phyloP scores from a whole-genome alignment of 2,888 invertebrate species.

The Laspeyria flexula region DNA sequence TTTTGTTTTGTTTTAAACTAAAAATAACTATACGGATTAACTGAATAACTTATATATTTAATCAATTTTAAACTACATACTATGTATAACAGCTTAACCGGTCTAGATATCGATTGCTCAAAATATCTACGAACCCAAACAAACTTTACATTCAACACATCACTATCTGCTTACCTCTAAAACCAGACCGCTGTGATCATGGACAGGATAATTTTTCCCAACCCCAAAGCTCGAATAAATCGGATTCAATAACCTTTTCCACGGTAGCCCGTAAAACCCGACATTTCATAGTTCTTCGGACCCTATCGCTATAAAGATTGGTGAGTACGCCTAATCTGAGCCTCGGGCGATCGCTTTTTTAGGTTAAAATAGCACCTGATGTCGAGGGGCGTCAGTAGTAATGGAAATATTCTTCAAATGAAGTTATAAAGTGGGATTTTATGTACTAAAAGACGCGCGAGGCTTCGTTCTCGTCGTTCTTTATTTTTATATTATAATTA shows the following conservation, averaged over 20 bases:
- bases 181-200: constrained; percentile 34
- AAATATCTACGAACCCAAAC: too few species aligned
- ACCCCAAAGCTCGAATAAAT: constrained; percentile 47
- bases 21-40: too few species aligned
- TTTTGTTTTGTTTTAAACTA: too few species aligned
- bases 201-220: constrained; percentile 42
- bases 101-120: too few species aligned
- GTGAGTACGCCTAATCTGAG: constrained; percentile 34
- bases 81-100: too few species aligned
- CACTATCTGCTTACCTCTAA: constrained; percentile 4
- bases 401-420: not conserved
- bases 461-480: too few species aligned
- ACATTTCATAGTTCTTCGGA: constrained; percentile 53
- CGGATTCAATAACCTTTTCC: constrained; percentile 51
- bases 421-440: not conserved
- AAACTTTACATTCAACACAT: constrained; percentile 1
- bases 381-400: not conserved
- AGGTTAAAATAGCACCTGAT: constrained; percentile 11
- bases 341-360: constrained; percentile 27
- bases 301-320: constrained; percentile 40
- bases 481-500: too few species aligned
- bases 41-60: too few species aligned
- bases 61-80: too few species aligned
- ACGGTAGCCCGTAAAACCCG: constrained; percentile 45
- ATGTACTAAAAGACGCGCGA: too few species aligned